Conservation (phyloP, 2,888 invertebrate species). For the Protonemura montana region DNA sequence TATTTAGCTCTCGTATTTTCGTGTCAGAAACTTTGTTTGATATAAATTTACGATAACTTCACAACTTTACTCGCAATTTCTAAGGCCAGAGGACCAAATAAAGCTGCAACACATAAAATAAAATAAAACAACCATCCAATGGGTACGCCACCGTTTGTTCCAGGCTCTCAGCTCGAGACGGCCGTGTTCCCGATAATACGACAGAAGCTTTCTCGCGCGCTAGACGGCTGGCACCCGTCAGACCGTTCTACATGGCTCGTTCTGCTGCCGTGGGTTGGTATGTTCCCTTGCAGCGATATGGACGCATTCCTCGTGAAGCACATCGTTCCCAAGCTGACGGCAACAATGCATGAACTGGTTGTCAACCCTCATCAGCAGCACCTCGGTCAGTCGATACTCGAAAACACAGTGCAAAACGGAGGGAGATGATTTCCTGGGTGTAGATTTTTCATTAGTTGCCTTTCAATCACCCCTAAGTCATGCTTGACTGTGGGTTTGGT, state of each 20-base stretch:
- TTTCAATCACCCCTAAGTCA: no score
- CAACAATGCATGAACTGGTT: constrained; percentile 65
- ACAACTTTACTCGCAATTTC: no score
- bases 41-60: no score
- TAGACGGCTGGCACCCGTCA: constrained; percentile 94
- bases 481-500: no score
- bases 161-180: constrained; percentile 62
- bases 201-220: constrained; percentile 86
- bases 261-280: constrained; percentile 87
- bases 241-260: constrained; percentile 92
- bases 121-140: no score
- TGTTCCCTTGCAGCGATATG: constrained; percentile 79
- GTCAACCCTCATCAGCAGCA: constrained; percentile 79
- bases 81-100: no score
- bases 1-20: no score
- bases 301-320: constrained; percentile 84
- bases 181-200: constrained; percentile 88
- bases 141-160: not conserved
- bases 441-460: no score
- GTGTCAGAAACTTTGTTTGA: no score
- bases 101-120: no score
- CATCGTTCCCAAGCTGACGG: constrained; percentile 87
- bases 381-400: constrained; percentile 60
- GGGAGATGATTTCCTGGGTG: no score
- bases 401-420: no score